These are phyloP conservation scores for Leucoptera coffeella DNA, from an alignment of 2,888 invertebrate species.

Conservation along the genomic window DNA sequence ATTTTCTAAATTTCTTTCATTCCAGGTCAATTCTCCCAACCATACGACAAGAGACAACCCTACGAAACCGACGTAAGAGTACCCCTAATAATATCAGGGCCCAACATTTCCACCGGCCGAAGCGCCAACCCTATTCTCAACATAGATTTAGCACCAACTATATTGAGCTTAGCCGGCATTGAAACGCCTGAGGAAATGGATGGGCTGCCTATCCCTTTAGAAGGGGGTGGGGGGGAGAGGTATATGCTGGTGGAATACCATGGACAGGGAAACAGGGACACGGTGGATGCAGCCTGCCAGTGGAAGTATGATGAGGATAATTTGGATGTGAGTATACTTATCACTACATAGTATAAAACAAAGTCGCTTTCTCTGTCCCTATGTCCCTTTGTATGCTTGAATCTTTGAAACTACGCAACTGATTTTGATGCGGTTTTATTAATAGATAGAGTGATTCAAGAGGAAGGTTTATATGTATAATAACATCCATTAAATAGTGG, in stretches of 20 bases:
- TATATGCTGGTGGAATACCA: slow-evolving; percentile 74
- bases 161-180: slow-evolving; percentile 64
- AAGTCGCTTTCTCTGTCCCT: no score
- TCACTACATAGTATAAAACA: no score
- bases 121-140: slow-evolving; percentile 58
- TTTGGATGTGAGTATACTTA: slow-evolving; percentile 51
- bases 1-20: slow-evolving; percentile 6
- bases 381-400: neutral
- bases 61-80: slow-evolving; percentile 87
- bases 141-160: slow-evolving; percentile 82
- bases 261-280: slow-evolving; percentile 62
- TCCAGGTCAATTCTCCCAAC: slow-evolving; percentile 80
- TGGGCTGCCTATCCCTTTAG: slow-evolving; percentile 28
- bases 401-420: neutral
- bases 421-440: no score
- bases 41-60: slow-evolving; percentile 84
- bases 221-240: slow-evolving; percentile 15
- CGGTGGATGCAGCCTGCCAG: slow-evolving; percentile 59
- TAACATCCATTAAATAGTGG: neutral
- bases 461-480: no score
- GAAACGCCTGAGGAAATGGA: slow-evolving; percentile 51
- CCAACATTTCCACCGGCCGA: slow-evolving; percentile 48
- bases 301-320: slow-evolving; percentile 47
- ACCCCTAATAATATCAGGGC: slow-evolving; percentile 76
- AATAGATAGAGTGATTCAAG: no score